These are phyloP conservation scores for Meganola albula DNA, from an alignment of 2,888 invertebrate genomes.

Conservation along the genomic window DNA sequence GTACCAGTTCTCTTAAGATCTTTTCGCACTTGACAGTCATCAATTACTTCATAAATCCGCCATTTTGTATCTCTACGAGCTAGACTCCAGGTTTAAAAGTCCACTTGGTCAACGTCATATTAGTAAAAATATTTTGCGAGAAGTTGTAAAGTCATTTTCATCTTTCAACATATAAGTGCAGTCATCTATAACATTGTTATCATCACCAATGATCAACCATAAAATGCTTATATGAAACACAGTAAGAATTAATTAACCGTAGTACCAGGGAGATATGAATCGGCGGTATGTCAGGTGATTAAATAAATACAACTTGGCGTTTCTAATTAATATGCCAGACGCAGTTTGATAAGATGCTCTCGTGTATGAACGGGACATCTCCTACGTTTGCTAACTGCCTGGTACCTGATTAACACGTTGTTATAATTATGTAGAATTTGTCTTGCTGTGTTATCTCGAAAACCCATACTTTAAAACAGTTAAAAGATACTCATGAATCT, in stretches of 20 bases:
- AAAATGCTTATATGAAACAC: conserved; percentile 44
- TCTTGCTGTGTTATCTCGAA: no score
- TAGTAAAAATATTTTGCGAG: no score
- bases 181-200: conserved; percentile 31
- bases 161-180: no score
- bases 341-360: conserved; percentile 56
- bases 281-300: conserved; percentile 67
- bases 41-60: no score
- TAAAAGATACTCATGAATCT: no score
- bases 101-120: no score
- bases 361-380: conserved; percentile 49
- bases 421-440: conserved; percentile 56
- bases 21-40: no score
- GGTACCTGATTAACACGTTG: conserved; percentile 61
- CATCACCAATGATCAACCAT: conserved; percentile 29
- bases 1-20: no score
- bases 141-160: no score
- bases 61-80: no score
- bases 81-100: no score
- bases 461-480: no score
- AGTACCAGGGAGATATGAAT: conserved; percentile 56
- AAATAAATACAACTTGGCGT: conserved; percentile 70
- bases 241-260: conserved; percentile 64
- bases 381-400: conserved; percentile 51
- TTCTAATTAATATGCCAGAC: conserved; percentile 74